Conservation (phyloP, 2,797 vertebrate species). For the Sphaeramia orbicularis region DNA sequence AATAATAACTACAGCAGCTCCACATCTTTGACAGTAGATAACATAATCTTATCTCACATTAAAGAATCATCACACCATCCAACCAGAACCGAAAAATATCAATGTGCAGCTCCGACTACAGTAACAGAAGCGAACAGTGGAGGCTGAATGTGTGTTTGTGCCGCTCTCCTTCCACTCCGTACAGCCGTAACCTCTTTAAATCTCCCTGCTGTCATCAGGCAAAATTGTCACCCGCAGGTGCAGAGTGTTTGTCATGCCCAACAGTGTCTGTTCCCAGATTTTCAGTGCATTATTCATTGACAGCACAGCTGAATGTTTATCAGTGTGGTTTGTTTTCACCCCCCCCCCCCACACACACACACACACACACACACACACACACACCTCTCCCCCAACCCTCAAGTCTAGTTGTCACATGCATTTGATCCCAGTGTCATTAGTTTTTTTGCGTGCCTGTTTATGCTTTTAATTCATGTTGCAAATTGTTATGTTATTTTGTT, state of each 20-base stretch:
- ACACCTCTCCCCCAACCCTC: too few relatives aligned
- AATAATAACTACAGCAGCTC: neutral
- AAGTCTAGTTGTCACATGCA: constrained; percentile 30
- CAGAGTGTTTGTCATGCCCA: constrained; percentile 50
- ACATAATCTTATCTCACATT: neutral
- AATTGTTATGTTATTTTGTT: constrained; percentile 39
- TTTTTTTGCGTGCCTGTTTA: constrained; percentile 25
- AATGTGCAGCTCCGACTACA: neutral
- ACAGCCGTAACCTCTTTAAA: constrained; percentile 36
- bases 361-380: too few relatives aligned
- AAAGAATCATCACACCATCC: neutral
- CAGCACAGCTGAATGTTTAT: constrained; percentile 50
- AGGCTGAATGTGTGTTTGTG: neutral
- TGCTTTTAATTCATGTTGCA: constrained; percentile 52
- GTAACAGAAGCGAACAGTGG: neutral
- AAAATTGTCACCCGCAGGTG: constrained; percentile 44
- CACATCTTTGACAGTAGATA: neutral
- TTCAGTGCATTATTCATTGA: constrained; percentile 52
- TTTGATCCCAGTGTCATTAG: constrained; percentile 37
- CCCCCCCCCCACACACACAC: too few relatives aligned
- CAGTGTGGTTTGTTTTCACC: constrained; percentile 37
- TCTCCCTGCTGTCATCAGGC: constrained; percentile 18
- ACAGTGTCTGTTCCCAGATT: constrained; percentile 35
- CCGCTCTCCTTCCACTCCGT: neutral
- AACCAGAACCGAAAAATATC: neutral